Evolutionary conservation across 2,113 vertebrate species (phyloP), one percentile per base, ranked within the genome.

Genomic region (Orycteropus afer): DNA sequence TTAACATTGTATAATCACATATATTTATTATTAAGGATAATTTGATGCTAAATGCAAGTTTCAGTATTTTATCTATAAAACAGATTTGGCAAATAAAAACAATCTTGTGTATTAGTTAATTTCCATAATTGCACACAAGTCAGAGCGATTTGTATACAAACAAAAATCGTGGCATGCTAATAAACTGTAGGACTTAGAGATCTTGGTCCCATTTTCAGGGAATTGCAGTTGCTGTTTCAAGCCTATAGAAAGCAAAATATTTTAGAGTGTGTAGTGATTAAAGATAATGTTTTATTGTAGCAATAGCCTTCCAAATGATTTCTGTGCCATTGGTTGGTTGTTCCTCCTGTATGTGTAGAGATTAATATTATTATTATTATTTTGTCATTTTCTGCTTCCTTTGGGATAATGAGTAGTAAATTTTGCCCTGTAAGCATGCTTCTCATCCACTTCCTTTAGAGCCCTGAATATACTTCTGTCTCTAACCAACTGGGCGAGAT

Each of bases 21-120:
- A 86, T 89, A n/a, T 93, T 91, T 82, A 78, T 96, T 87, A n/a
- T 88, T 67, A 94, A 94, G 53, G 12, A 90, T 13, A 73, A 80
- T 67, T 90, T 37, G 25, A 47, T 65, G 14, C 12, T 82, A 94
- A 88, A 53, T 37, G 3, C 32, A 92, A 86, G 76, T 47, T 23
- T 89, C 55, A 92, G 53, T 71, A 74, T 37, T 78, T 67, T 86
- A 78, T 82, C 11, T 67, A 51, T 82, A 86, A 89, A 89, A 73
- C 47, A 83, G 2, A 80, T 55, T n/a, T 11, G 27, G 45, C 47
- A 78, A 82, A 88, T 69, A 34, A 83, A 94, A 83, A 55, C 1
- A 20, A 88, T 63, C n/a, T 85, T 85, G 29, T 8, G 25, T 57
- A 65, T 49, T 88, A 82, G 15, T 51, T 78, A 73, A 81, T 87